These are phyloP conservation scores for Volucella inflata DNA, from an alignment of 2,888 invertebrate species.

Conservation along the genomic window DNA sequence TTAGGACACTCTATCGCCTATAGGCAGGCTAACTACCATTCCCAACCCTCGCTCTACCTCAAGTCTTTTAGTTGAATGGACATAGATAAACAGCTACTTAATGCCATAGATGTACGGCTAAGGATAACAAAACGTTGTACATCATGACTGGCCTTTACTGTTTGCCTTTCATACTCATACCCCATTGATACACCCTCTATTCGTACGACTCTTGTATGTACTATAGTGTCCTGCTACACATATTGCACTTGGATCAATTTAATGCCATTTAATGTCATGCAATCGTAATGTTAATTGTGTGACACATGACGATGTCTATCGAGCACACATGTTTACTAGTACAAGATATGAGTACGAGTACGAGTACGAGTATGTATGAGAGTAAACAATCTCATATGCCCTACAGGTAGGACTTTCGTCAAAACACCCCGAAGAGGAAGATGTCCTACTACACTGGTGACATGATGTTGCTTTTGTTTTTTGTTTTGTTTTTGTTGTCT, in stretches of 20 bases:
- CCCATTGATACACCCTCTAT: too few species aligned
- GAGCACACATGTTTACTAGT: background rate
- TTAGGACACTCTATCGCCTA: slow-evolving; percentile 37
- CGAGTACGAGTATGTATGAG: background rate
- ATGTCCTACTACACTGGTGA: slow-evolving; percentile 13
- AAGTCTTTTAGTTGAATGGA: slow-evolving; percentile 57
- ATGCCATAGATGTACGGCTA: slow-evolving; percentile 58
- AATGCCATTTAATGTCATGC: slow-evolving; percentile 75
- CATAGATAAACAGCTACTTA: slow-evolving; percentile 65
- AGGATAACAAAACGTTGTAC: slow-evolving; percentile 67
- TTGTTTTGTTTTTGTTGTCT: too few species aligned
- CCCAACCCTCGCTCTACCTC: slow-evolving; percentile 5
- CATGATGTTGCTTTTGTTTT: background rate
- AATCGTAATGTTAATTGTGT: slow-evolving; percentile 75
- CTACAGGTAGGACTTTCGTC: slow-evolving; percentile 30
- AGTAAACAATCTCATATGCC: background rate
- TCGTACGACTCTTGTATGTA: background rate
- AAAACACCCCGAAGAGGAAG: slow-evolving; percentile 1
- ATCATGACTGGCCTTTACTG: slow-evolving; percentile 30
- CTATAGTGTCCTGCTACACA: slow-evolving; percentile 42
- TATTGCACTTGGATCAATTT: slow-evolving; percentile 72
- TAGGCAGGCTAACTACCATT: slow-evolving; percentile 17
- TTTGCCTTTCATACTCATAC: background rate
- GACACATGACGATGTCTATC: slow-evolving; percentile 56
- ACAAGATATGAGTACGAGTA: too few species aligned